A percentile compares a stretch with the other conserved stretches of the same genome.
These are phyloP conservation scores for Eurystomus gularis DNA, from an alignment of 2,113 vertebrate species.

Conservation along the genomic window DNA sequence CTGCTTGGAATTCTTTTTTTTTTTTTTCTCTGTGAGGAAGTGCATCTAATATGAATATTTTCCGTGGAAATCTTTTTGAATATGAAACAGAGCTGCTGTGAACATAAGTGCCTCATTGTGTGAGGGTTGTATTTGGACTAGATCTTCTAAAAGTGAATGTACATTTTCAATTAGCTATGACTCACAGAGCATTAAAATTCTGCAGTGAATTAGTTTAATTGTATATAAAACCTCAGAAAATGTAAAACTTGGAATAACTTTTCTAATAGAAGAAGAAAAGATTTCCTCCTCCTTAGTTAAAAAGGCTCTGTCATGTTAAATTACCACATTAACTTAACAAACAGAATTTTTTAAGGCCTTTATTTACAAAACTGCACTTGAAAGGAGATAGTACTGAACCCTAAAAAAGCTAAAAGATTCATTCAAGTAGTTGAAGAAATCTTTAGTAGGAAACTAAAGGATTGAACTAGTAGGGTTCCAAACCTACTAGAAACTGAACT, in stretches of 20 bases:
- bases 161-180: constrained; percentile 70
- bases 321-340: neutral
- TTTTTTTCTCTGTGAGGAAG: neutral
- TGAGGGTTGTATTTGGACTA: constrained; percentile 61
- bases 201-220: constrained; percentile 46
- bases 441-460: neutral
- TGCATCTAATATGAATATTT: neutral
- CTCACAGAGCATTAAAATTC: constrained; percentile 55
- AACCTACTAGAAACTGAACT: neutral
- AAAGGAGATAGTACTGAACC: neutral
- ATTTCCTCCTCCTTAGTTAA: neutral
- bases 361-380: neutral
- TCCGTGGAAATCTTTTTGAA: neutral
- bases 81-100: constrained; percentile 4
- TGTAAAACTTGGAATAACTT: neutral
- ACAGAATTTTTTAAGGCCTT: neutral
- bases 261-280: neutral
- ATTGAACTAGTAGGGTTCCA: neutral
- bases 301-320: neutral
- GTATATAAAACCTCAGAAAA: neutral
- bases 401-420: neutral
- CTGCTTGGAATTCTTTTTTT: neutral
- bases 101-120: constrained; percentile 12
- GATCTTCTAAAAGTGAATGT: constrained; percentile 51
- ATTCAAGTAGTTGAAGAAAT: neutral